These are phyloP conservation scores for Stigmatopora argus DNA, from an alignment of 2,113 vertebrate species.

Conservation along the genomic window DNA sequence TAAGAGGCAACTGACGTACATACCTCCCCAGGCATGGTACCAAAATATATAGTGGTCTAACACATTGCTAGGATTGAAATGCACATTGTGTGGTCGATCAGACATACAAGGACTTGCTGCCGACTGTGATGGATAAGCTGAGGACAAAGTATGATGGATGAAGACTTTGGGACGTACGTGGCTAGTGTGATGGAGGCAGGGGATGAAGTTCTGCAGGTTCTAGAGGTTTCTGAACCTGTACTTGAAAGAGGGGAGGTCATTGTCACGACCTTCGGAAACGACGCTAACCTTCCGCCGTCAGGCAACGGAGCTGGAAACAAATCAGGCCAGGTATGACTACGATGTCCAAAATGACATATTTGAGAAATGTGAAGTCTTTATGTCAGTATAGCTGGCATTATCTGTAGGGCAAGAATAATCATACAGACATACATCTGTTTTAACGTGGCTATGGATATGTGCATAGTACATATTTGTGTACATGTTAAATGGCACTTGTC, in stretches of 20 bases:
- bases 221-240: constrained; percentile 28
- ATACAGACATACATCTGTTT: not conserved
- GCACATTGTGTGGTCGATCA: constrained; percentile 36
- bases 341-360: not conserved
- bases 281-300: constrained; percentile 20
- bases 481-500: not conserved
- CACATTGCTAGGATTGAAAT: constrained; percentile 20
- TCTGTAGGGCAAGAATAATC: not conserved
- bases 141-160: constrained; percentile 1
- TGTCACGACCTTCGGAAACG: constrained; percentile 41
- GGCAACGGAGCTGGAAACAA: constrained; percentile 32
- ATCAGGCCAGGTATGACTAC: constrained; percentile 54
- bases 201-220: constrained; percentile 44
- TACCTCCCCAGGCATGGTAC: constrained; percentile 56
- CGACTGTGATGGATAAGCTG: not conserved
- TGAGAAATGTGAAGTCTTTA: not conserved
- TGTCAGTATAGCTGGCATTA: not conserved
- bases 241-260: constrained; percentile 47
- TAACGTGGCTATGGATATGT: not conserved
- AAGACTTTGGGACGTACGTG: constrained; percentile 18
- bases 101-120: not conserved
- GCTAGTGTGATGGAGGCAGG: constrained; percentile 27
- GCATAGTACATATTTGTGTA: not conserved
- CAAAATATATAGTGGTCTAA: constrained; percentile 53
- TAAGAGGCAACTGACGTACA: constrained; percentile 34